Evolutionary conservation across 2,797 vertebrate genomes (phyloP), one percentile per base, ranked within the genome.

Genomic region (Onychomys arenicola): DNA sequence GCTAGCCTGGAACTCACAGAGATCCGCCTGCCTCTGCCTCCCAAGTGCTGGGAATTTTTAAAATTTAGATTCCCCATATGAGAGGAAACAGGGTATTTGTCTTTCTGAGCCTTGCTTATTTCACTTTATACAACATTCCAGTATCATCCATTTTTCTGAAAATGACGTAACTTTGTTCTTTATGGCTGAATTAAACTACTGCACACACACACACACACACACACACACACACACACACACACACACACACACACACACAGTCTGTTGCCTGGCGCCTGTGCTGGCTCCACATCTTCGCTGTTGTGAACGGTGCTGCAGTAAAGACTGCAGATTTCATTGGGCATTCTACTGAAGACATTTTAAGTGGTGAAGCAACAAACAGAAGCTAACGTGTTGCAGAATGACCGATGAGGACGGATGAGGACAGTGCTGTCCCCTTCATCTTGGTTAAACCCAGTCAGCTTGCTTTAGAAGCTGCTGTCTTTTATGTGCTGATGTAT

Each of bases 401-500:
- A 17, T 11, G 2, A 19, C 2, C 10, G 34, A 6, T 16, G 37
- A 23, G 1, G 37, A 11, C 5, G 3, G 17, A 23, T 0, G 2
- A 21, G n/a, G 34, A 29, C 4, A 43, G 52, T 40, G 57, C n/a
- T 19, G 10, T 49, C 27, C 71, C 40, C 57, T 5, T 67, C 14
- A 2, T 34, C 19, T n/a, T 12, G 25, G 27, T 46, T 65, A 65
- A 32, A 6, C 25, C 14, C 1, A 29, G n/a, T 11, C 8, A 61
- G 23, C 57, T 90, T 27, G 17, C 46, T 40, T 1, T 12, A 29
- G 7, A 10, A 14, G 34, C 34, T 19, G 63, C 34, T 37, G n/a
- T 85, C 37, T 78, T 82, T 73, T 19, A 2, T 5, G 6, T 43
- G 5, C 49, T 6, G 27, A 69, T n/a, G n/a, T 46, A 14, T 46